These are phyloP conservation scores for Stigmatopora argus DNA, from an alignment of 2,113 vertebrate species.

Conservation along the genomic window DNA sequence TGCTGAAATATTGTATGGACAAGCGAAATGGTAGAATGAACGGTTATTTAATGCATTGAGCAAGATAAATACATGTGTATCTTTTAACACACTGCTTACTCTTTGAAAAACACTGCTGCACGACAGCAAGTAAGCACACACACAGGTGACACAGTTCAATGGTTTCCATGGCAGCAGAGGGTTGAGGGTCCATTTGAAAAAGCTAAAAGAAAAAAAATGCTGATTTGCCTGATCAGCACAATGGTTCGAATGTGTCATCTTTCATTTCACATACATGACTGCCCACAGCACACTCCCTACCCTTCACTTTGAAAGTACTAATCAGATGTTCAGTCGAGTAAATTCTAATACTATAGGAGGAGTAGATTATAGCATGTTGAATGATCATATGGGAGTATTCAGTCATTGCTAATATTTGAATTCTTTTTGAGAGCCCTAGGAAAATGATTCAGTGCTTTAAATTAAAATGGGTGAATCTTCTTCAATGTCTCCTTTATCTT, in stretches of 20 bases:
- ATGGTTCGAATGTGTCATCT: conserved; percentile 17
- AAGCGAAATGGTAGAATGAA: not conserved
- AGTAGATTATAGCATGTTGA: not conserved
- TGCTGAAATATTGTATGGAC: no score
- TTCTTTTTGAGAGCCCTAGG: not conserved
- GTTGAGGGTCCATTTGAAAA: conserved; percentile 25
- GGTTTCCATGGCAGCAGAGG: conserved; percentile 44
- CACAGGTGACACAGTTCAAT: conserved; percentile 37
- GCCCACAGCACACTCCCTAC: conserved; percentile 1
- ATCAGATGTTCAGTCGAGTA: not conserved
- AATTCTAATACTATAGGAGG: not conserved
- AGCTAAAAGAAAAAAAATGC: conserved; percentile 21
- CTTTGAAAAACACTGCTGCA: conserved; percentile 24
- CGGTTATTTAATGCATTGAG: not conserved
- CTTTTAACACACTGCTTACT: conserved; percentile 3
- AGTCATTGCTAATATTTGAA: not conserved
- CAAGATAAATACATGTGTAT: not conserved
- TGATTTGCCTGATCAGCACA: conserved; percentile 33
- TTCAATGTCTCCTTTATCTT: not conserved
- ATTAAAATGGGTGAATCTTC: no score
- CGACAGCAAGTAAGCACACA: not conserved
- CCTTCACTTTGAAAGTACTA: not conserved
- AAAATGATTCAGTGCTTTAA: not conserved
- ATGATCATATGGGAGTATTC: not conserved
- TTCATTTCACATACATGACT: conserved; percentile 5